Base-by-base conservation (phyloP, 2,888 invertebrate genomes). In the Cartodere bifasciata region DNA sequence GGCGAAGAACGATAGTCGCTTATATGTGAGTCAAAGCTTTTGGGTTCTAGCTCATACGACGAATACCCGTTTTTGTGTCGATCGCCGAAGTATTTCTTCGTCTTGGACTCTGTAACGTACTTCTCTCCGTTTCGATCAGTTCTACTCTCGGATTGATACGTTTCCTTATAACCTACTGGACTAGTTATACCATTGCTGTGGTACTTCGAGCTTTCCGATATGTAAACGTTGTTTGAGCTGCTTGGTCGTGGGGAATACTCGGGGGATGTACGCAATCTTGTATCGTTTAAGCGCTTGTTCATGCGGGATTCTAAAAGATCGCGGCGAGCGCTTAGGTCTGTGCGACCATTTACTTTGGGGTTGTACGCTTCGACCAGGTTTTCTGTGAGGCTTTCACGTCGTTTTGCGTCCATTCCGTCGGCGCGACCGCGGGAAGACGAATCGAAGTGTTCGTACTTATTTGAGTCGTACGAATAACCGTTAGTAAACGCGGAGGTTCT, bases 281-380 rank as follows among this genome's bases (percentile, higher is more conserved):
- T 56, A 20, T 65, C 66, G 16, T 55, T 62, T 14, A 55, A 57
- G 42, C 61, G 63, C 26, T 79, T 65, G 34, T 78, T 72, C 27
- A 84, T 70, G 36, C 83, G 67, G 1, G 83, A 83, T 53, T 85
- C 83, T 10, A 85, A 61, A 21, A 80, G 67, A 37, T 82, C 77
- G 10, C 84, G 65, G 29, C 84, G 63, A 16, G 79, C 75, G 47
- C 82, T 79, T 34, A 84, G 52, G 48, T 80, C 76, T 27, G 56
- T 63, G 14, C 63, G 57, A 34, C 59, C 58, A 32, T 51, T 59
- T 4, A 34, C 27, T 28, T 44, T 44, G 6, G 43, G 31, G 16
- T 40, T 38, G 22, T 43, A 41, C 9, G 40, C 43, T 11, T 49
- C 48, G 24, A 54, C 53, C 5, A 46, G 35, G 2, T 44, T 46